phyloP scores from a whole-genome alignment of 2,797 vertebrate species.

The Pitangus sulphuratus region DNA sequence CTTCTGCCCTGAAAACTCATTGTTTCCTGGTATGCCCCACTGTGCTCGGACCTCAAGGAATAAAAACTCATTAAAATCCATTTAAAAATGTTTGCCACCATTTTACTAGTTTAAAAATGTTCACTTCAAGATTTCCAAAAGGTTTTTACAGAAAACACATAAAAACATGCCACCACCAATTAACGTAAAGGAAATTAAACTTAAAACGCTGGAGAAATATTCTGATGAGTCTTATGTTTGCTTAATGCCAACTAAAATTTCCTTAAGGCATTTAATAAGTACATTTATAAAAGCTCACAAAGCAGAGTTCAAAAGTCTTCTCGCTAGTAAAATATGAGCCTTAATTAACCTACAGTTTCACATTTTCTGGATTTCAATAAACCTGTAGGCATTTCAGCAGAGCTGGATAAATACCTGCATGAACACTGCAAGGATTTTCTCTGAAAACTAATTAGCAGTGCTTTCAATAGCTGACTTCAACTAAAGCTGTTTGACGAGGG shows the following conservation, averaged over 20 bases:
- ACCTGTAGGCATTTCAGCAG: conserved; percentile 65
- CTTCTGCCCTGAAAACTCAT: neutral
- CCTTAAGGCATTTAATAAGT: conserved; percentile 68
- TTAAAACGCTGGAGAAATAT: conserved; percentile 30
- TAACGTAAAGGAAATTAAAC: conserved; percentile 49
- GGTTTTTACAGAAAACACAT: conserved; percentile 9
- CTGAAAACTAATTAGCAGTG: conserved; percentile 71
- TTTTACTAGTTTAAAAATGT: conserved; percentile 1
- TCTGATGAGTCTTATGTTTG: conserved; percentile 56
- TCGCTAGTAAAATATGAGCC: conserved; percentile 63
- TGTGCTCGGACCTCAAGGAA: neutral
- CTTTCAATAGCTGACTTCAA: conserved; percentile 55
- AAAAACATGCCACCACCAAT: conserved; percentile 9
- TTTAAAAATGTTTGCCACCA: neutral
- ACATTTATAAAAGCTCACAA: conserved; percentile 70
- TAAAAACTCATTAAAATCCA: neutral
- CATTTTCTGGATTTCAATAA: conserved; percentile 71
- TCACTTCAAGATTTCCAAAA: neutral
- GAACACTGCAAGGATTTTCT: conserved; percentile 63
- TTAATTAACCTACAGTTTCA: conserved; percentile 72
- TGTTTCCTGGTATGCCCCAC: neutral
- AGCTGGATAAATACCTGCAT: conserved; percentile 72
- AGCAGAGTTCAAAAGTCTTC: conserved; percentile 68
- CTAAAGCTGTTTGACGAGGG: conserved; percentile 46
- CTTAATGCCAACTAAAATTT: conserved; percentile 40